Evolutionary conservation across 2,888 invertebrate species (phyloP), one percentile per base, ranked within the genome.

Genomic region (Physocephala rufipes): DNA sequence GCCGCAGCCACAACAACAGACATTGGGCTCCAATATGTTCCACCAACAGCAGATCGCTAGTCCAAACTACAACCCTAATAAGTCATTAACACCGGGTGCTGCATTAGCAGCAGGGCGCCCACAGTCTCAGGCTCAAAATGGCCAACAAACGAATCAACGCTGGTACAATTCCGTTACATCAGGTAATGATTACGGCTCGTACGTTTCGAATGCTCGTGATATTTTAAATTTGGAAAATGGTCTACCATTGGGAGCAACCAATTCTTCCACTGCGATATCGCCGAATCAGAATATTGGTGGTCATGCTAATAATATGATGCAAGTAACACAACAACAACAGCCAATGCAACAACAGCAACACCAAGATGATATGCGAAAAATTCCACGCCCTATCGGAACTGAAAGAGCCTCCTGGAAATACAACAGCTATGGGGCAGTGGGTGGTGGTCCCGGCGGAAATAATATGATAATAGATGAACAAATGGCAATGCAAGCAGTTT

Each of bases 371-470:
- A 81, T 83, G 76, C 82, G 86, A 45, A 86, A 86, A 79, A 86
- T 86, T 78, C 91, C 92, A 68, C 82, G 92, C 4, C 94, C 95
- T 66, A 95, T 95, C 83, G 95, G 95, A 76, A 94, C 93, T 0
- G 95, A 94, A 87, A 89, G 95, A 79, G 85, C 85, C 19, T 85
- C 85, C 64, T 86, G 85, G 86, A 86, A 86, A 71, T 85, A 82
- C 72, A 84, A 84, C 68, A 83, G 83, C 75, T 85, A 82, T 9
- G 76, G 77, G 58, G 74, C 76, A 30, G 74, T 74, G 53, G 74
- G 75, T 5, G 71, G 78, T 5, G 71, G 78, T 55, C 63, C 74
- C 67, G 65, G 77, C 72, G 65, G 74, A 53, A 76, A 76, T 36
- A 76, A 76, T 2, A 74, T 83, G 1, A 71, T 76, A 67, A 78